Evolutionary conservation across 2,113 vertebrate genomes (phyloP).

Genomic region (Castor canadensis): DNA sequence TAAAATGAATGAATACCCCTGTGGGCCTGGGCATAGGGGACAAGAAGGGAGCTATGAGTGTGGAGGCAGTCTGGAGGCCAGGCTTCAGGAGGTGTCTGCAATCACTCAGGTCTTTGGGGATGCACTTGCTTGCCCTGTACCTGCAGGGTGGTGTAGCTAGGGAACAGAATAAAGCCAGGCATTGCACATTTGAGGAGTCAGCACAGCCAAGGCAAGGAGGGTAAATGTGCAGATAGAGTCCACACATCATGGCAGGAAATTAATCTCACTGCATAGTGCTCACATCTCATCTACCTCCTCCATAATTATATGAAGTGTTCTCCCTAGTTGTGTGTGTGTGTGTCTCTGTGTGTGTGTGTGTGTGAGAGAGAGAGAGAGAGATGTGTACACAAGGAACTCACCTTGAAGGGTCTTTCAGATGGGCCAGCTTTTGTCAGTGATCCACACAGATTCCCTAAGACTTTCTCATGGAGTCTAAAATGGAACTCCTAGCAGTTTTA

Average conservation of each 20-base stretch:
- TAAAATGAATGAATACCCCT: not conserved
- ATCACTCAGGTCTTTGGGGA: not conserved
- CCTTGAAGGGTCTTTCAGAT: not conserved
- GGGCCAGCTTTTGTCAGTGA: not conserved
- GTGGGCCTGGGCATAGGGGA: not conserved
- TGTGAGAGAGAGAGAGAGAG: not conserved
- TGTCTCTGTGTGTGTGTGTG: too few species aligned
- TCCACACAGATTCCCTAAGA: not conserved
- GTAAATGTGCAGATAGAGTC: not conserved
- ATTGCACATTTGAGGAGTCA: not conserved
- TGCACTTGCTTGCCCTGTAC: not conserved
- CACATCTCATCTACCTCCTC: too few species aligned
- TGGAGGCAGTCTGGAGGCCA: not conserved
- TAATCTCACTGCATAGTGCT: not conserved
- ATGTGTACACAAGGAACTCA: not conserved
- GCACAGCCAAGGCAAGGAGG: not conserved
- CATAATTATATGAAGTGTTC: not conserved
- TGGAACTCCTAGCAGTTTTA: not conserved
- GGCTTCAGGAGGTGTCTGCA: too few species aligned
- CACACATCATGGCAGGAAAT: not conserved
- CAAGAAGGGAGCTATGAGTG: not conserved
- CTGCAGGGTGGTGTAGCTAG: rapidly evolving
- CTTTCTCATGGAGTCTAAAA: not conserved
- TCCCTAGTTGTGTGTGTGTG: not conserved
- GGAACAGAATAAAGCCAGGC: not conserved